Conservation (phyloP, 2,888 invertebrate genomes). For the Caradrina clavipalpis region DNA sequence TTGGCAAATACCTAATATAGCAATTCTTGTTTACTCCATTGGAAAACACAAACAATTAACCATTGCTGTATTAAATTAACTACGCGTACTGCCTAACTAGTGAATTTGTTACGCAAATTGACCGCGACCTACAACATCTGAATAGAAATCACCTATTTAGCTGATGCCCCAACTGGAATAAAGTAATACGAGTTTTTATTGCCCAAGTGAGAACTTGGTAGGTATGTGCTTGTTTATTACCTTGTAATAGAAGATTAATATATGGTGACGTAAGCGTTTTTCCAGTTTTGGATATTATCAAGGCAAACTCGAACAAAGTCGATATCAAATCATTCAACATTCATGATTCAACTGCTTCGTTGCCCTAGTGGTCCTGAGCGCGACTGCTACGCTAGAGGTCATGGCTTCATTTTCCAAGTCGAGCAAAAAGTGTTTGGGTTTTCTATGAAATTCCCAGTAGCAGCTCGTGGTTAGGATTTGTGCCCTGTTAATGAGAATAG, state of each 20-base stretch:
- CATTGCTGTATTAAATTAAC: constrained; percentile 76
- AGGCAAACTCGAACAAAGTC: too few species aligned
- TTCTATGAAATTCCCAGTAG: too few species aligned
- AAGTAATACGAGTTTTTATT: constrained; percentile 56
- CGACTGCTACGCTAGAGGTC: too few species aligned
- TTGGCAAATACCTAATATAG: neutral
- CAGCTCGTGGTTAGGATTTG: too few species aligned
- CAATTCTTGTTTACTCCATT: constrained; percentile 7
- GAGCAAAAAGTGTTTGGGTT: too few species aligned
- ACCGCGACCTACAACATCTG: constrained; percentile 74
- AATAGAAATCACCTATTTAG: constrained; percentile 76
- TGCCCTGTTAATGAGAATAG: too few species aligned
- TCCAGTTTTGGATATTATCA: too few species aligned
- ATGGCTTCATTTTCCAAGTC: too few species aligned
- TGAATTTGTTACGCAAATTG: constrained; percentile 78
- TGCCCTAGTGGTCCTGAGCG: too few species aligned
- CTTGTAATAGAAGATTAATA: neutral
- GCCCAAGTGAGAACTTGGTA: constrained; percentile 11
- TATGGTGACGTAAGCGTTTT: too few species aligned
- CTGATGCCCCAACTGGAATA: constrained; percentile 49
- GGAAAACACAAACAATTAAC: constrained; percentile 61
- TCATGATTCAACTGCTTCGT: too few species aligned
- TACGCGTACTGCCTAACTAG: constrained; percentile 71
- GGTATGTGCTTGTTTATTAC: constrained; percentile 26
- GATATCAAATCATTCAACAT: too few species aligned